These are phyloP conservation scores for Malthinus seriepunctatus DNA, from an alignment of 2,888 invertebrate genomes.

Conservation along the genomic window DNA sequence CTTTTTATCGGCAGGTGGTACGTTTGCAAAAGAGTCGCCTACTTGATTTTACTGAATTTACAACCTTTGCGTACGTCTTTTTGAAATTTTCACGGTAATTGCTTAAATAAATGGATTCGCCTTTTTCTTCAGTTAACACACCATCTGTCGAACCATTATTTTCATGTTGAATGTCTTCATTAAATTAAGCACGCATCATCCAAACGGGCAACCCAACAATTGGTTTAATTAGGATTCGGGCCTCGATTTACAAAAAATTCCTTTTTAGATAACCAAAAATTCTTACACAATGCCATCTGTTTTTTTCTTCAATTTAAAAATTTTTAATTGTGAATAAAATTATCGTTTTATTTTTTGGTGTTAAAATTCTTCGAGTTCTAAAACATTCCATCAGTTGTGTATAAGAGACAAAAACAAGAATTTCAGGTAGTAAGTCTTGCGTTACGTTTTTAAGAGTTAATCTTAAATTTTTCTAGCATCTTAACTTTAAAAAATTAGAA, in stretches of 20 bases:
- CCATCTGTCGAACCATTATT: constrained; percentile 11
- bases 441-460: constrained; percentile 13
- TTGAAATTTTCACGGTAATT: constrained; percentile 19
- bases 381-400: constrained; percentile 21
- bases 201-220: not conserved
- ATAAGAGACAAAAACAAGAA: constrained; percentile 7
- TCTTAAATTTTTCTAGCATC: constrained; percentile 14
- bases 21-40: constrained; percentile 33
- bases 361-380: constrained; percentile 31
- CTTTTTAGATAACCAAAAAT: not conserved
- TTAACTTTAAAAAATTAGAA: constrained; percentile 38
- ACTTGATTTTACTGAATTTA: constrained; percentile 31
- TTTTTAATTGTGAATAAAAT: constrained; percentile 23
- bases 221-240: not conserved
- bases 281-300: constrained; percentile 17
- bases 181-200: not conserved
- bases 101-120: constrained; percentile 23
- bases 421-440: not conserved
- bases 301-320: constrained; percentile 11
- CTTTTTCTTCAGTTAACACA: constrained; percentile 6
- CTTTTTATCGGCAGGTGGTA: constrained; percentile 48
- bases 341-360: constrained; percentile 32
- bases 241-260: not conserved
- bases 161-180: constrained; percentile 17
- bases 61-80: constrained; percentile 21